These are phyloP conservation scores for Falcunculus frontatus DNA, from an alignment of 2,113 vertebrate genomes.

Conservation along the genomic window DNA sequence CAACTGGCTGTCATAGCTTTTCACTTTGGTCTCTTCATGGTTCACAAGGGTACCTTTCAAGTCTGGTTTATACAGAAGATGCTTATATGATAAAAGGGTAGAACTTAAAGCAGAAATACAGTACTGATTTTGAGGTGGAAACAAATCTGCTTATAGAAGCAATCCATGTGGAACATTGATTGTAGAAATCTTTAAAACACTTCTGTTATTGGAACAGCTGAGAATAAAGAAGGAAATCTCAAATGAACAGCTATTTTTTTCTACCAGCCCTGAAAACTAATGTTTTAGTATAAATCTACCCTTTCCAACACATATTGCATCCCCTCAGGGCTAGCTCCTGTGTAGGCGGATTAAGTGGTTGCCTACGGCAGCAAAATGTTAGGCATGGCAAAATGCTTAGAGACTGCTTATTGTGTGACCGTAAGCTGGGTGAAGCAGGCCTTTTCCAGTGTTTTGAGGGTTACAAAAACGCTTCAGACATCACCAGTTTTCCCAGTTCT, in stretches of 20 bases:
- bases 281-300: constrained; percentile 49
- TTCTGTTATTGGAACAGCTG: constrained; percentile 40
- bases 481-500: background rate
- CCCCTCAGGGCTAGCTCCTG: constrained; percentile 48
- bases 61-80: constrained; percentile 52
- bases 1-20: constrained; percentile 64
- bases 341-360: constrained; percentile 52
- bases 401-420: constrained; percentile 7
- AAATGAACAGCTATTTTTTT: constrained; percentile 53
- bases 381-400: constrained; percentile 33
- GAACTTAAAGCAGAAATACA: constrained; percentile 10
- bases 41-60: constrained; percentile 72
- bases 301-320: constrained; percentile 40
- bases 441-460: background rate
- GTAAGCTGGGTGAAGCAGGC: background rate
- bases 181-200: constrained; percentile 47
- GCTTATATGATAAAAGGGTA: constrained; percentile 53
- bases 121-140: constrained; percentile 37
- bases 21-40: constrained; percentile 58
- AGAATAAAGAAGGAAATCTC: constrained; percentile 46
- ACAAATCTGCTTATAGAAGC: constrained; percentile 41
- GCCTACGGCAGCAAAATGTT: constrained; percentile 46
- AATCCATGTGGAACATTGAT: background rate
- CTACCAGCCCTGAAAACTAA: background rate
- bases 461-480: background rate